Base-by-base conservation (phyloP, 2,797 vertebrate species). In the Callimico goeldii region DNA sequence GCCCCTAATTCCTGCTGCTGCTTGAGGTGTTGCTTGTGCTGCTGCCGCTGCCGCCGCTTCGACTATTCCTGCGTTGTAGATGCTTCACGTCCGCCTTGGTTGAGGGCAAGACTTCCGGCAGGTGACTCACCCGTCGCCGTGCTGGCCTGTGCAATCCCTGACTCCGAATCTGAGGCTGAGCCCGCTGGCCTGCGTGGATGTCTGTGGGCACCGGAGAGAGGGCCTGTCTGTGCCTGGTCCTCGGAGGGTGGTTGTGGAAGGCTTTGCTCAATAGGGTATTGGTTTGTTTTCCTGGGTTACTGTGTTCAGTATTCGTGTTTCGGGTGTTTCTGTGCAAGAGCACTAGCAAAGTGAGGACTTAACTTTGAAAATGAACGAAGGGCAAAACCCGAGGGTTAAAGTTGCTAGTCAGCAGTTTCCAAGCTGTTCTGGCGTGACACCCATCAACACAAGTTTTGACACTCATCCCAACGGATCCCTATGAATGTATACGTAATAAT, bases 211-310 rank as follows among this genome's bases (percentile, higher is more conserved):
- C 22, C 12, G 41, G 14, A 50, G 55, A 22, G 14, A 55, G 24
- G 20, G 22, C n/a, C 1, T 1, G 15, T 0, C 1, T 1, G 20
- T 0, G 26, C 5, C 46, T 13, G 0, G 33, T 36, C 13, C 22
- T 28, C 8, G 1, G 43, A 76, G 80, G 9, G 28, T 19, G 81
- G 12, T 4, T 10, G 67, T 14, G 12, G 33, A 22, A 24, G 43
- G 26, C 79, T 41, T 72, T 11, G 4, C 26, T 20, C 46, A 0
- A 0, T 0, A 17, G 4, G 5, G 15, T 0, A 33, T 2, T 28
- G 70, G 52, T 2, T 89, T 61, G 3, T 64, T 58, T 73, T 41
- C 39, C 33, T 0, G 72, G 43, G 9, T 75, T 64, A 9, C 20
- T 13, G 2, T 1, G 15, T n/a, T 24, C 73, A 9, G 20, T 48